Conservation (phyloP, 1,140 invertebrate species). For the Andricus grossulariae region DNA sequence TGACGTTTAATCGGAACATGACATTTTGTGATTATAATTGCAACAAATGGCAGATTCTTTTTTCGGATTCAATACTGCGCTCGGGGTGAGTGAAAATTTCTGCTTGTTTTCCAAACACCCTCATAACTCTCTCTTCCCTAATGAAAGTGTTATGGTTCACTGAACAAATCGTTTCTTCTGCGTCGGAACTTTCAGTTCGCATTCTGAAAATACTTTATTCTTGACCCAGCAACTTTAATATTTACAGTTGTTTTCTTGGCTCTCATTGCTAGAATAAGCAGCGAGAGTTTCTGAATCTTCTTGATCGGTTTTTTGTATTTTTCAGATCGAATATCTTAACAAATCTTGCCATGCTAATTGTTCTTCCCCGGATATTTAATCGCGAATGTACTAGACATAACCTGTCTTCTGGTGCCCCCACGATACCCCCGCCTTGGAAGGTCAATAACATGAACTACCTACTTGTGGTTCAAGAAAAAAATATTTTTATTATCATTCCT, state of each 20-base stretch:
- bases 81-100: conserved; percentile 79
- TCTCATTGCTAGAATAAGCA: not conserved
- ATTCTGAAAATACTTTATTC: conserved; percentile 19
- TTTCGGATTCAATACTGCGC: conserved; percentile 86
- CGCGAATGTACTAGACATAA: conserved; percentile 50
- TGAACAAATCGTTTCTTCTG: not conserved
- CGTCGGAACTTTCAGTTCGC: conserved; percentile 15
- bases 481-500: conserved; percentile 14
- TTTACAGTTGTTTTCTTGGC: not conserved
- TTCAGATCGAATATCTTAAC: not conserved
- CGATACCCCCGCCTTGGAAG: conserved; percentile 46
- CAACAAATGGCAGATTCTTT: conserved; percentile 89
- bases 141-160: not conserved
- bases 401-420: conserved; percentile 41
- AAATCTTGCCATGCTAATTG: conserved; percentile 24
- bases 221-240: not conserved
- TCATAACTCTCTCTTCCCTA: not conserved
- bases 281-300: not conserved
- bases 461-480: not conserved
- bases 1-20: conserved; percentile 74
- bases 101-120: not conserved
- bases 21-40: conserved; percentile 81
- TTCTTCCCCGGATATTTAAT: conserved; percentile 14
- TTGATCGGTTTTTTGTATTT: not conserved
- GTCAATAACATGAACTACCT: conserved; percentile 54